Conservation (phyloP, 2,797 vertebrate species). For the Hyperoplus lanceolatus region DNA sequence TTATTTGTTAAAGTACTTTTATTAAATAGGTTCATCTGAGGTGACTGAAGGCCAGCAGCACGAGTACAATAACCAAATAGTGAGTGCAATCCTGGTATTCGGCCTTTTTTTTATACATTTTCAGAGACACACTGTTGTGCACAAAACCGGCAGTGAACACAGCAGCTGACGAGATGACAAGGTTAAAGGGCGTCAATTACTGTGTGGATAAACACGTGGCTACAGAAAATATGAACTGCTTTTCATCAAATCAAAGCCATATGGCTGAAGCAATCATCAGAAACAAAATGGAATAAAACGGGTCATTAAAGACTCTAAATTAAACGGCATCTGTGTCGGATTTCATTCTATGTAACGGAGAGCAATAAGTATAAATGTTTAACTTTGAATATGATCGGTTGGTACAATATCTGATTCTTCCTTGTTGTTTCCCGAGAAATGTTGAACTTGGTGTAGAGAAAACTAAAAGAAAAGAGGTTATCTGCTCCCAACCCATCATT, state of each 20-base stretch:
- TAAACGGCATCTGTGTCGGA: constrained; percentile 39
- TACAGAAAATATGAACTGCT: constrained; percentile 51
- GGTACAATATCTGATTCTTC: neutral
- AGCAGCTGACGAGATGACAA: constrained; percentile 56
- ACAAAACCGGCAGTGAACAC: constrained; percentile 9
- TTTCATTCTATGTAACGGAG: constrained; percentile 1
- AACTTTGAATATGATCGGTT: constrained; percentile 3
- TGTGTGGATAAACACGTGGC: constrained; percentile 65
- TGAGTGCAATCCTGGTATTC: constrained; percentile 2
- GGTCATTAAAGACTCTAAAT: constrained; percentile 42
- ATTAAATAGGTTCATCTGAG: constrained; percentile 8
- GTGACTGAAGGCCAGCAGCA: neutral
- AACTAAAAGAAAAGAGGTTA: neutral
- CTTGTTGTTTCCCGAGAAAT: neutral
- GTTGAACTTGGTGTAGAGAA: neutral
- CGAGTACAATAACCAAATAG: constrained; percentile 2
- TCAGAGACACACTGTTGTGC: neutral
- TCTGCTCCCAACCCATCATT: neutral
- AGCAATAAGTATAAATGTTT: neutral
- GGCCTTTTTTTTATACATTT: constrained; percentile 10
- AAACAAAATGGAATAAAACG: constrained; percentile 50
- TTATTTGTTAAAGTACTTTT: neutral
- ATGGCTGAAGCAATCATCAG: constrained; percentile 60
- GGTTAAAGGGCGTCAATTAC: constrained; percentile 67
- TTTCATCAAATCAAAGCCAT: constrained; percentile 62